Percentiles rank a stretch among this genome's conserved stretches.
Conservation (phyloP, 2,797 vertebrate species). For the Spondyliosoma cantharus region DNA sequence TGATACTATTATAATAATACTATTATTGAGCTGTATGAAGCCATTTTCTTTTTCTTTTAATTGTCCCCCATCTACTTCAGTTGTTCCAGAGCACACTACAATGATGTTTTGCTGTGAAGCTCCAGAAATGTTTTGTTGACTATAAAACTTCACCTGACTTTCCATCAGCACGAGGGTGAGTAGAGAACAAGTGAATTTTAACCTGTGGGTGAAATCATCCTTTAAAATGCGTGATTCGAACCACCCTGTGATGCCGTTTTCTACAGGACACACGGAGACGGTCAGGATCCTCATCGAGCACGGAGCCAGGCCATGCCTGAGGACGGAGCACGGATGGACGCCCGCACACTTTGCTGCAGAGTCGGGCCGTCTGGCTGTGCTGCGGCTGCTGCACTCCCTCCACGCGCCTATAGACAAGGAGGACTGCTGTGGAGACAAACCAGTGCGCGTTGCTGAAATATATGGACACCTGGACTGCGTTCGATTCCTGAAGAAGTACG, state of each 20-base stretch:
- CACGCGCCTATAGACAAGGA: slow-evolving; percentile 86
- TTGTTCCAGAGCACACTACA: too few relatives aligned
- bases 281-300: slow-evolving; percentile 84
- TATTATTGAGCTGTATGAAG: too few relatives aligned
- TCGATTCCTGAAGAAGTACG: slow-evolving; percentile 88
- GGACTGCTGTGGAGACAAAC: slow-evolving; percentile 90
- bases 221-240: background rate
- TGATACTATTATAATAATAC: too few relatives aligned
- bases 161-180: too few relatives aligned
- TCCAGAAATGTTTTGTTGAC: too few relatives aligned
- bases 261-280: slow-evolving; percentile 85
- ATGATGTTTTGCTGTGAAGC: too few relatives aligned
- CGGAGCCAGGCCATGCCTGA: slow-evolving; percentile 87
- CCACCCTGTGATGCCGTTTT: background rate
- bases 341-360: slow-evolving; percentile 92
- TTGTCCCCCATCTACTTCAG: too few relatives aligned
- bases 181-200: too few relatives aligned
- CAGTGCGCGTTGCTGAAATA: slow-evolving; percentile 88
- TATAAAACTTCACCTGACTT: too few relatives aligned
- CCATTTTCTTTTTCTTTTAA: too few relatives aligned
- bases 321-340: slow-evolving; percentile 89
- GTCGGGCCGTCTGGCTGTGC: slow-evolving; percentile 84
- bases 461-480: slow-evolving; percentile 90
- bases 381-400: slow-evolving; percentile 86
- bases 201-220: too few relatives aligned